A percentile compares a stretch with the other conserved stretches of the same genome.
phyloP scores from a whole-genome alignment of 2,113 vertebrate species.

The Aegithalos caudatus region DNA sequence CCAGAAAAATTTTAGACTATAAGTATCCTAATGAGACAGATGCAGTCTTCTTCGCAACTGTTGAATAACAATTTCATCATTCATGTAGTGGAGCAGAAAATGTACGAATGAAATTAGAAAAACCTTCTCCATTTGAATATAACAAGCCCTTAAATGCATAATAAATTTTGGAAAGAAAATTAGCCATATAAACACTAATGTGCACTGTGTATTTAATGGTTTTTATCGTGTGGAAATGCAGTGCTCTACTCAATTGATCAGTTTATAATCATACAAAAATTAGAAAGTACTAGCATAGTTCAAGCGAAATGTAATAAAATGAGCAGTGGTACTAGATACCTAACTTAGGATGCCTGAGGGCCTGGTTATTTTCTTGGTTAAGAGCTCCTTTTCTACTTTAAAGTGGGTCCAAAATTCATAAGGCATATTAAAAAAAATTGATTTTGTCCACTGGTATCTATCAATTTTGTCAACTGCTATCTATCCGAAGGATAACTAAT shows the following conservation, averaged over 20 bases:
- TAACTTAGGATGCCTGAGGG: neutral
- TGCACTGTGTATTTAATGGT: neutral
- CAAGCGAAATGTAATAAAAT: neutral
- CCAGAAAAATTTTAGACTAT: neutral
- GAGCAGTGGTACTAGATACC: neutral
- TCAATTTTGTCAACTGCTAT: neutral
- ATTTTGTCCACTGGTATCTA: neutral
- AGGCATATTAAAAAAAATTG: neutral
- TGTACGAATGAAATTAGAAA: conserved; percentile 19
- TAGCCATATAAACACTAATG: neutral
- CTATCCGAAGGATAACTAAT: neutral
- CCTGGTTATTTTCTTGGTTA: neutral
- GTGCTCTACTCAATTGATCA: neutral
- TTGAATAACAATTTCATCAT: conserved; percentile 31
- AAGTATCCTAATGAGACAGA: conserved; percentile 5
- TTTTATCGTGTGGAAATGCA: conserved; percentile 8
- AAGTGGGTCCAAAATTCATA: neutral
- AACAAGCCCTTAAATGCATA: neutral
- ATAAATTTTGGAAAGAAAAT: conserved; percentile 14
- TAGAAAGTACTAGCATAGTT: neutral
- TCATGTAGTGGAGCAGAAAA: conserved; percentile 8
- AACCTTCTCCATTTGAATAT: neutral
- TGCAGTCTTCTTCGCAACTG: neutral
- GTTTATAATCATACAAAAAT: neutral
- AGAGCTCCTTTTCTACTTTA: neutral